phyloP scores from a whole-genome alignment of 2,797 vertebrate genomes.

The Anas bernieri region DNA sequence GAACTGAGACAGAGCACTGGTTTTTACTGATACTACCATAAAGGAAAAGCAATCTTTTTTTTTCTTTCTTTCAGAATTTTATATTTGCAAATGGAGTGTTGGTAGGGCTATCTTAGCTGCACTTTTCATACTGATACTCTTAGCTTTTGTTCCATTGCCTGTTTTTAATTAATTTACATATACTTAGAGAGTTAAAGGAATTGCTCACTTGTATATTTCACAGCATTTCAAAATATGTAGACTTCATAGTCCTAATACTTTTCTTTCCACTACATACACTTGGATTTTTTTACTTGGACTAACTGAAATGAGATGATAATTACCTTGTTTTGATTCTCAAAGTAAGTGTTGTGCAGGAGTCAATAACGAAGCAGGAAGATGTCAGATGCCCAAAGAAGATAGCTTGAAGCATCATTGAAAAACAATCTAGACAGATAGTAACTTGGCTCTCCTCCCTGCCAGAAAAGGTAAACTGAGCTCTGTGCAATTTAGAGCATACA shows the following conservation, averaged over 20 bases:
- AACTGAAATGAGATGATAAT: constrained; percentile 1
- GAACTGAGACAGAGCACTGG: background rate
- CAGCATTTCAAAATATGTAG: background rate
- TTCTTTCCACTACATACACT: background rate
- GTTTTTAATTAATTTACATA: background rate
- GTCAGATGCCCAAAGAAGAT: constrained; percentile 33
- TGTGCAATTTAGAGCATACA: background rate
- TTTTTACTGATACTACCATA: background rate
- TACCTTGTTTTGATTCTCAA: constrained; percentile 49
- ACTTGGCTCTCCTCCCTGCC: constrained; percentile 19
- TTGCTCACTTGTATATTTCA: background rate
- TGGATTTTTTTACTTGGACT: background rate
- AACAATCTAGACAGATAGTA: constrained; percentile 17
- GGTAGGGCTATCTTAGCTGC: background rate
- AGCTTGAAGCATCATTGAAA: constrained; percentile 30
- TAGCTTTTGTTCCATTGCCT: background rate
- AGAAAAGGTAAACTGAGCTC: constrained; percentile 5
- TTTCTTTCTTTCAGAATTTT: background rate
- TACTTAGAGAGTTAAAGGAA: background rate
- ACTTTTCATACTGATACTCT: background rate
- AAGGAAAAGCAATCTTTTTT: background rate
- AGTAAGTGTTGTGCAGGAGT: background rate
- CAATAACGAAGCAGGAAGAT: constrained; percentile 16
- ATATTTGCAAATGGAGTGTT: background rate
- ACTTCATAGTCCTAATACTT: background rate